Evolutionary conservation across 2,888 invertebrate genomes (phyloP), one percentile per base, ranked within the genome.

Genomic region (Heliconius sara): DNA sequence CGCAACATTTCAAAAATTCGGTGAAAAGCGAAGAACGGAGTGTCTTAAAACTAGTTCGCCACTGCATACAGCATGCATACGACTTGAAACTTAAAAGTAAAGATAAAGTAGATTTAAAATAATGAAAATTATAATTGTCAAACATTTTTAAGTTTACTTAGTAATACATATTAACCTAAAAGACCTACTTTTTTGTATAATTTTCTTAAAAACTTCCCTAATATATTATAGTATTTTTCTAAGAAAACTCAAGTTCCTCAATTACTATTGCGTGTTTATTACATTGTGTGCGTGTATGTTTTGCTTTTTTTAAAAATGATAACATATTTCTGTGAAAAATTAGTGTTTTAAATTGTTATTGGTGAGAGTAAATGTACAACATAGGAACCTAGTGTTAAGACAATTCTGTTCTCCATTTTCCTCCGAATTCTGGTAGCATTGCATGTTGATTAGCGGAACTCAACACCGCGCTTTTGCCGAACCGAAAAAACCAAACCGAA

Each of bases 231-330:
- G 6, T n/a, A 12, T 16, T n/a, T 22, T 68, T 68, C 39, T 68
- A 34, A 68, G 68, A 68, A 68, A 52, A 39, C 12, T 34, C 12
- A 39, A 39, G 39, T 68, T 68, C 68, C 68, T 39, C n/a, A 68
- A 68, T 68, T 68, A 68, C 12, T 22, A 68, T 68, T 68, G 68
- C 68, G 68, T 68, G 68, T n/a, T 68, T 39, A 68, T 12, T 39
- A 39, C 12, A 39, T n/a, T 39, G n/a, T n/a, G 34, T 39, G 68
- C 67, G 67, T 67, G 67, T 67, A 22, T 10, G n/a, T 67, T 39
- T 67, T 39, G 22, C n/a, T 22, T n/a, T 13, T 68, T 22, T 39
- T 27, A 0, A n/a, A 52, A 52, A 52, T 52, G 22, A 52, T 52
- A 52, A 52, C 10, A 12, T 30, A 30, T 34, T 67, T 67, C 67